A percentile compares a stretch with the other conserved stretches of the same genome.
phyloP scores from a whole-genome alignment of 2,113 vertebrate species.

The Psilopogon haemacephalus region DNA sequence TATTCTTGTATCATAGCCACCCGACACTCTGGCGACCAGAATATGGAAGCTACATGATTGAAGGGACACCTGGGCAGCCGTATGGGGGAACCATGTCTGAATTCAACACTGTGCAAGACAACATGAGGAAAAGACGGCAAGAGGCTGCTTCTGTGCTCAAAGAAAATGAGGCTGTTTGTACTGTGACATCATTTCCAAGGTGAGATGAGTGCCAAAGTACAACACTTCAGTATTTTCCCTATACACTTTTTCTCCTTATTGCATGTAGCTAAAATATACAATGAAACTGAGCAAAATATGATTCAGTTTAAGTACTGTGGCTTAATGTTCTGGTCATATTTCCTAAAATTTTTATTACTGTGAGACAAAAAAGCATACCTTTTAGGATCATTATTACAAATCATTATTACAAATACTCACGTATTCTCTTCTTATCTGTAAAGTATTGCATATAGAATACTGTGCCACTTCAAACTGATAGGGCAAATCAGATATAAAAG shows the following conservation, averaged over 20 bases:
- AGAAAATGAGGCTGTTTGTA: constrained; percentile 86
- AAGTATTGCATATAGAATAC: background rate
- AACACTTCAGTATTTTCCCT: background rate
- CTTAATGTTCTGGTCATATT: rapidly evolving
- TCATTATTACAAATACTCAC: too few species aligned
- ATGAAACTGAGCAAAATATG: background rate
- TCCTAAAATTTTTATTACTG: background rate
- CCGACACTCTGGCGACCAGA: constrained; percentile 98
- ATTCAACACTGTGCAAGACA: constrained; percentile 97
- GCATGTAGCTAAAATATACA: background rate
- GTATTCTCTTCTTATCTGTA: too few species aligned
- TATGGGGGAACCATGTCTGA: constrained; percentile 98
- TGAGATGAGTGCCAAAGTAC: constrained; percentile 37
- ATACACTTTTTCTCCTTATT: background rate
- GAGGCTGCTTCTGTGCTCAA: constrained; percentile 88
- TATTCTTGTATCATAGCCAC: constrained; percentile 77
- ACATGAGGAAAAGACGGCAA: constrained; percentile 91
- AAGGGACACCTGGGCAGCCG: constrained; percentile 94
- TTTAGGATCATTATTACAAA: too few species aligned
- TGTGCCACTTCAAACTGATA: background rate
- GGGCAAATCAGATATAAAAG: background rate
- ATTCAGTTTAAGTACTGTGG: background rate
- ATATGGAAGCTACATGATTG: constrained; percentile 98
- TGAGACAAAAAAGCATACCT: background rate
- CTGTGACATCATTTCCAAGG: constrained; percentile 95